Evolutionary conservation across 2,113 vertebrate species (phyloP), one percentile per base, ranked within the genome.

Genomic region (Triplophysa rosa): DNA sequence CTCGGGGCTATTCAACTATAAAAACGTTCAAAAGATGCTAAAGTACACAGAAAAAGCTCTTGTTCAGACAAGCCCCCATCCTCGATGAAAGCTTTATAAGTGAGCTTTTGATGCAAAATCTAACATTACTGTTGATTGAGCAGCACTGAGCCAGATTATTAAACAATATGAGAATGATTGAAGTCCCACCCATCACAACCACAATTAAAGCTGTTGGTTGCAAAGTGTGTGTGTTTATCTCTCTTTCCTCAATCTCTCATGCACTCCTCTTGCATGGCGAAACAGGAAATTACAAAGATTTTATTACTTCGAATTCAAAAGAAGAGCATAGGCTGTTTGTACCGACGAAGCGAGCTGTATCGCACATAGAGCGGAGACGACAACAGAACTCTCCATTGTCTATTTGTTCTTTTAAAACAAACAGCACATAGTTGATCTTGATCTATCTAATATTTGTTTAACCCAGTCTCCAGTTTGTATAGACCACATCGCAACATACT

Each of bases 271-370:
- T 86, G 83, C 86, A 76, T 73, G 87, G 82, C 79, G 80, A 87
- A 87, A 91, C 92, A 92, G 93, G 93, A 93, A 92, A 93, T 93
- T 93, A 87, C 90, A 91, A 90, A 90, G 88, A 90, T 90, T 89
- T 90, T 93, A 92, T 93, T 93, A 93, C 90, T 91, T 88, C 85
- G 88, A 88, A 90, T 92, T 90, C 89, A 92, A 90, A 89, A 86
- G 81, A 68, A 71, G 82, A 83, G 84, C 68, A 83, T 65, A 87
- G 80, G 72, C 61, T 84, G 83, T 89, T 87, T 81, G 83, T 67
- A 24, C 56, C 65, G 54, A 84, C 68, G 82, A 78, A 65, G 80
- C 82, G 81, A 76, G 24, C 76, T 63, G 82, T 87, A 70, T 63
- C 42, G 84, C 54, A 79, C 64, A 64, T 47, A 29, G 23, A 63